These are phyloP conservation scores for Neopelma chrysocephalum DNA, from an alignment of 2,797 vertebrate genomes.

Conservation along the genomic window DNA sequence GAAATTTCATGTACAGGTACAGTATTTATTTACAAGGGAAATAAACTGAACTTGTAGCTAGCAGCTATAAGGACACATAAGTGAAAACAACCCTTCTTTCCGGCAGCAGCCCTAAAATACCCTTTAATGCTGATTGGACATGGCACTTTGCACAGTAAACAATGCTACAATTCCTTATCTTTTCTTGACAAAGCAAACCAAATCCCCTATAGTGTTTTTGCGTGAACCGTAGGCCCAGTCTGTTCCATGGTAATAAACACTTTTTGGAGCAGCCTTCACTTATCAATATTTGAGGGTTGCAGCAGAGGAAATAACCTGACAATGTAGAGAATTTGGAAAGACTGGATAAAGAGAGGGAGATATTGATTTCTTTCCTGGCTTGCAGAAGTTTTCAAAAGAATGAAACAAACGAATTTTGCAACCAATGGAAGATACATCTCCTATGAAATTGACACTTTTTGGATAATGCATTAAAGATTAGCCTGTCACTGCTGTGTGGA, in stretches of 20 bases:
- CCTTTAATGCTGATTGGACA: constrained; percentile 52
- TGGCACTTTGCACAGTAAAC: constrained; percentile 34
- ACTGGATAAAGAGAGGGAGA: neutral
- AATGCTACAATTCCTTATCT: constrained; percentile 35
- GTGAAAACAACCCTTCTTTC: constrained; percentile 15
- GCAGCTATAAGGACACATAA: neutral
- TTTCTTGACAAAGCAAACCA: constrained; percentile 38
- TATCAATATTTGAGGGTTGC: constrained; percentile 26
- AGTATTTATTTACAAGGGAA: neutral
- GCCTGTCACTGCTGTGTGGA: neutral
- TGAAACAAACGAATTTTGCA: neutral
- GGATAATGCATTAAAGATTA: neutral
- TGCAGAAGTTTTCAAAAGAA: neutral
- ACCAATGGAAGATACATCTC: neutral
- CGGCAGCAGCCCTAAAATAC: neutral
- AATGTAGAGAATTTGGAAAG: neutral
- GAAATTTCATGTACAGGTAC: constrained; percentile 4
- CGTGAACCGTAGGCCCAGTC: neutral
- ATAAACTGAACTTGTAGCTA: constrained; percentile 20
- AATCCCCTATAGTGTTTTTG: constrained; percentile 1
- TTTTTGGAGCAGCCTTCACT: constrained; percentile 1
- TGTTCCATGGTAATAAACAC: constrained; percentile 3
- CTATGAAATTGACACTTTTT: neutral
- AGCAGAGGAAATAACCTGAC: neutral
- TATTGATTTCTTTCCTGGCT: neutral